Evolutionary conservation across 2,113 vertebrate genomes (phyloP), one percentile per base, ranked within the genome.

Genomic region (Lota lota): DNA sequence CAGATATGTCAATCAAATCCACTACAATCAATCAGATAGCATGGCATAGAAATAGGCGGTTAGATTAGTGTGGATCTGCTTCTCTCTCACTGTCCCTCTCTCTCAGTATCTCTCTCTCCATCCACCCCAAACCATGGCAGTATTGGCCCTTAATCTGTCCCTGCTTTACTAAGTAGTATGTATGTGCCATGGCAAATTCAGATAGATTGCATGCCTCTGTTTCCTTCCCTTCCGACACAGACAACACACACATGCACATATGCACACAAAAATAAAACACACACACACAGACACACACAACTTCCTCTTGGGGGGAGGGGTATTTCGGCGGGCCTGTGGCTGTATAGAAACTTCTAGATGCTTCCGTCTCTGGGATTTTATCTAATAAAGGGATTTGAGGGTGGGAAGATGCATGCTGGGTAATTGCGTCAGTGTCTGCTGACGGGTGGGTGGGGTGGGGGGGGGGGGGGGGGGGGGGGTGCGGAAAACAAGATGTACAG

Each of bases 331-430:
- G 58, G 72, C 82, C 74, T 69, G 75, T 69, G 81, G 81, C 79
- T 70, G 75, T 75, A 79, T 61, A 79, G 77, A 65, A 72, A 82
- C 74, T 79, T 82, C 57, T 57, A 57, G 74, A 64, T 70, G 69
- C 68, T 19, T 22, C n/a, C 7, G 21, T 60, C 28, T 40, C 14
- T 60, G 73, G 83, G 82, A 87, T 81, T 87, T 82, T 73, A 87
- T 87, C 83, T 83, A 84, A 85, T 87, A 85, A 88, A 85, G 67
- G 78, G 85, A 85, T 83, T 79, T 85, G 73, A 63, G 75, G 72
- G 66, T 58, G 58, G 63, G 67, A 33, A 33, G 28, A 33, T 33
- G 28, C 28, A 33, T 33, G 28, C 28, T 33, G 67, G n/a, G 18
- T 58, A 17, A 20, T 19, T 58, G 56, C 8, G 56, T 72, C 69